phyloP scores from a whole-genome alignment of 2,113 vertebrate genomes.

The Pseudopipra pipra region DNA sequence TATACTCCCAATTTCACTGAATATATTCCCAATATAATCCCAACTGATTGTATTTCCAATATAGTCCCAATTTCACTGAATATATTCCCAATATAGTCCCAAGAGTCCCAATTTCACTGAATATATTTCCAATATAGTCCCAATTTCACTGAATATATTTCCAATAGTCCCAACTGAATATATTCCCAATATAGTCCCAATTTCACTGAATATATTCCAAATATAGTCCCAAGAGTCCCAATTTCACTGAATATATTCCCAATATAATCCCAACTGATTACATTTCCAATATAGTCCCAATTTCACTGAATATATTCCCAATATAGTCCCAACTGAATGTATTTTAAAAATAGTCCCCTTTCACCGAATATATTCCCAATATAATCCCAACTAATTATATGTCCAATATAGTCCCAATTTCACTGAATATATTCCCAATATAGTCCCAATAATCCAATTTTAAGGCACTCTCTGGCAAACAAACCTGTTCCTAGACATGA shows the following conservation, averaged over 20 bases:
- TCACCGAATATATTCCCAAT: too few relatives aligned
- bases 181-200: too few relatives aligned
- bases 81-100: neutral
- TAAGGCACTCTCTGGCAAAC: neutral
- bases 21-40: neutral
- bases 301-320: neutral
- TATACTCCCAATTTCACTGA: neutral
- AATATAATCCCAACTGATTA: neutral
- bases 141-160: neutral
- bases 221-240: neutral
- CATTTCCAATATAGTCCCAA: neutral
- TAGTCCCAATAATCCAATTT: neutral
- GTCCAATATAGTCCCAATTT: too few relatives aligned
- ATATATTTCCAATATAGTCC: too few relatives aligned
- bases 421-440: neutral
- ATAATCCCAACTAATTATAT: too few relatives aligned
- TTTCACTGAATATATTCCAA: neutral
- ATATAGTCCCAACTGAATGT: too few relatives aligned
- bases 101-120: too few relatives aligned
- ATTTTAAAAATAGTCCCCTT: neutral
- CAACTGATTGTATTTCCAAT: neutral
- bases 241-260: neutral
- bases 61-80: neutral
- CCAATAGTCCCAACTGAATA: neutral
- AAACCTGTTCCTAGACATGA: accelerated